Percentiles rank a stretch among this genome's conserved stretches.
Conservation (phyloP, 2,888 invertebrate genomes). For the Platerodrilus igneus region DNA sequence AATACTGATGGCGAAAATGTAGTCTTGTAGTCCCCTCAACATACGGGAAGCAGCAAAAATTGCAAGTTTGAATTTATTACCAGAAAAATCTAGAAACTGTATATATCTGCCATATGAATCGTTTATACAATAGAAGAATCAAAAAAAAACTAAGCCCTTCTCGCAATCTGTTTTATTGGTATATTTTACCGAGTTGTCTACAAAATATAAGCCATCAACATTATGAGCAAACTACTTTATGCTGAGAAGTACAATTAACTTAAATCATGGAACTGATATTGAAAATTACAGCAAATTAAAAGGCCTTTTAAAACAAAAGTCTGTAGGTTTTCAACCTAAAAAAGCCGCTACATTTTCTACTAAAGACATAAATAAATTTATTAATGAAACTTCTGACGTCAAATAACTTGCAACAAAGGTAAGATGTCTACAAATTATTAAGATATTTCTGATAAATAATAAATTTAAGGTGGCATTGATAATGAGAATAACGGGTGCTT, state of each 20-base stretch:
- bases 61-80: too few species aligned
- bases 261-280: background rate
- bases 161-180: too few species aligned
- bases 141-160: too few species aligned
- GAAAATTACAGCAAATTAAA: conserved; percentile 3
- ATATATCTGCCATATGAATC: too few species aligned
- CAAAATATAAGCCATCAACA: background rate
- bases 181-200: too few species aligned
- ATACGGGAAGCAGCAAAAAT: too few species aligned
- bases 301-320: background rate
- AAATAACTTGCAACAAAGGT: background rate
- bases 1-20: too few species aligned
- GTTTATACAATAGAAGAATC: too few species aligned
- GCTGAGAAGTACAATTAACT: background rate
- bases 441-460: background rate
- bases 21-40: too few species aligned
- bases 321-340: conserved; percentile 1
- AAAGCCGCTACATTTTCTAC: background rate
- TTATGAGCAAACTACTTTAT: background rate
- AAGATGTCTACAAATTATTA: background rate
- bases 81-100: too few species aligned
- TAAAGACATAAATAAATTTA: conserved; percentile 1
- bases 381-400: background rate
- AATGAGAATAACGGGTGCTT: conserved; percentile 11
- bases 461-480: conserved; percentile 9